A percentile compares a stretch with the other conserved stretches of the same genome.
These are phyloP conservation scores for Glandiceps talaboti DNA, from an alignment of 53 echinoderm and acorn worm genomes.

Conservation along the genomic window DNA sequence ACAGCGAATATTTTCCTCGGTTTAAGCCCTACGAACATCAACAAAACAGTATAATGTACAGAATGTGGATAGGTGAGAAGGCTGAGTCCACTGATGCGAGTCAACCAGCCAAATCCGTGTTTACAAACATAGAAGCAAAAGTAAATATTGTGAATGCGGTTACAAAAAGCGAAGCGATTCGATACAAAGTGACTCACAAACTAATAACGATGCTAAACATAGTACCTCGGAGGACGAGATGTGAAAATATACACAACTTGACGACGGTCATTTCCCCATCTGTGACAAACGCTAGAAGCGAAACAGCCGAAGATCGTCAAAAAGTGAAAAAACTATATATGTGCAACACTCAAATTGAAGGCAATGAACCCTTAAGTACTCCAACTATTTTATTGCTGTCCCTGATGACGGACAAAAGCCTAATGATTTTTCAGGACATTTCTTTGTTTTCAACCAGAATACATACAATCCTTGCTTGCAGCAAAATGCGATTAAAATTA, in stretches of 20 bases:
- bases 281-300: too few relatives aligned
- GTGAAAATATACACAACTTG: too few relatives aligned
- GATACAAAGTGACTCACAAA: not conserved
- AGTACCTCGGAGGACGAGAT: too few relatives aligned
- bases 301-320: too few relatives aligned
- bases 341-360: not conserved
- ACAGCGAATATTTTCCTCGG: too few relatives aligned
- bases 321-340: too few relatives aligned
- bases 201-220: too few relatives aligned
- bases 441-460: not conserved
- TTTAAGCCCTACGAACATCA: too few relatives aligned
- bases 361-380: not conserved
- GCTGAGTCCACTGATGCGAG: not conserved
- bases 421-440: not conserved
- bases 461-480: too few relatives aligned
- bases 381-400: not conserved
- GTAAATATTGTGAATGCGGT: not conserved
- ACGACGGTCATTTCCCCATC: too few relatives aligned
- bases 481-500: too few relatives aligned
- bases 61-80: not conserved
- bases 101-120: not conserved
- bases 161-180: not conserved
- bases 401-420: not conserved
- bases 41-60: too few relatives aligned
- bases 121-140: not conserved